Evolutionary conservation across 2,113 vertebrate genomes (phyloP), one percentile per base, ranked within the genome.

Genomic region (Callospermophilus lateralis): DNA sequence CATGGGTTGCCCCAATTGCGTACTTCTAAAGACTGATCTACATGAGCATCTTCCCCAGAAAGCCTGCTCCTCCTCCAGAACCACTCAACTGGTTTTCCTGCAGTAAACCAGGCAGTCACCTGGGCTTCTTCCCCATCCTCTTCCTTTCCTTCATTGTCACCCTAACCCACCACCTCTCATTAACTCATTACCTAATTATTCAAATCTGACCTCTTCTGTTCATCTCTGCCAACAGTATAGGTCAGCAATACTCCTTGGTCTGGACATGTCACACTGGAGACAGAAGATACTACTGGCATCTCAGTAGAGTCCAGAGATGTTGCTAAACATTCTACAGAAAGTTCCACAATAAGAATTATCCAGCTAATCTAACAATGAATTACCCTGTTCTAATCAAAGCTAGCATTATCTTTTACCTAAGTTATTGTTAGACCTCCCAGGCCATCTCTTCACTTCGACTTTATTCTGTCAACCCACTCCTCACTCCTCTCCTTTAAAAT

Each of bases 1-100:
- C 55, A 0, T 1, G 13, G 48, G 45, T 53, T 68, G 8, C 3
- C 16, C 20, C 37, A 0, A 5, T 0, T 6, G 37, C 37, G 26
- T 2, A 1, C 48, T 51, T 42, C 42, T 16, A 73, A 45, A 39
- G 76, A 53, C 37, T 11, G 28, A 53, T 6, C 73, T 22, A 1
- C 0, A 0, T 2, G 32, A 37, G 17, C 2, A 0, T 11, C 24
- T 67, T 79, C 6, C 0, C 2, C 12, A 74, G 87, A 6, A 32
- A 86, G 32, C 16, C 67, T 37, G 2, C 32, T n/a, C 20, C 28
- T 63, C 6, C 19, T 34, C 48, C 28, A 28, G 6, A 0, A 0
- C 10, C 2, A 20, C 4, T 24, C 10, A 16, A 3, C 2, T 11
- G 8, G 12, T 32, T 61, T 63, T 42, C 42, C 37, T 53, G 1